Base-by-base conservation (phyloP, 2,113 vertebrate species). In the Epinephelus moara region DNA sequence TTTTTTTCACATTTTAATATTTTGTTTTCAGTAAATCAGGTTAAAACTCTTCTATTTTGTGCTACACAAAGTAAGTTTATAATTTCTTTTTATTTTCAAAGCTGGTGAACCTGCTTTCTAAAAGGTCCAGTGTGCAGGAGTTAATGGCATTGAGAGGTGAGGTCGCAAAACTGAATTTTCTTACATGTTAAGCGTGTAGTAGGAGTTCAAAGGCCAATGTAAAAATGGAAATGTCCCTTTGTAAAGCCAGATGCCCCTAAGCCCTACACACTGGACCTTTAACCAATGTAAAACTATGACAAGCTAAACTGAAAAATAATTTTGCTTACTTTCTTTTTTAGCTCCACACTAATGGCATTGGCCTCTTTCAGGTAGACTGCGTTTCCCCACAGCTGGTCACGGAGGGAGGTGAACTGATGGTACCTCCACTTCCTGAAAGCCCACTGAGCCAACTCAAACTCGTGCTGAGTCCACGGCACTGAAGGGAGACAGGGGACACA, bases 371-470 rank as follows among this genome's bases (percentile, higher is more conserved):
- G 94, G 86, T 98, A 99, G 0, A 99, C 97, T 0, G 98, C 98
- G 66, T 97, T 99, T 55, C 98, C 98, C 98, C 98, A 99, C 78
- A 99, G 96, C 18, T 97, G 96, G 89, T 99, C 98, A 74, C 98
- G 93, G 67, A 99, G 92, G 0, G 98, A 99, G 75, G 98, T 99
- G 78, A 99, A 99, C 93, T 99, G 98, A 85, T 99, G 98, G 85
- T 96, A 98, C 70, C 97, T 96, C 98, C 98, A 99, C 74, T 99
- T 99, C 83, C 97, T 97, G 94, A 99, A 99, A 79, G 97, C 97
- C 98, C 98, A 99, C 18, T 99, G 97, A 18, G 98, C 98, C 0
- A 99, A 90, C 64, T 99, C 97, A 9, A 96, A 97, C 72, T 99
- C 97, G 7, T 97, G 98, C 81, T 97, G 97, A 45, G 97, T 99